phyloP scores from a whole-genome alignment of 2,797 vertebrate species.

The Acropternis orthonyx region DNA sequence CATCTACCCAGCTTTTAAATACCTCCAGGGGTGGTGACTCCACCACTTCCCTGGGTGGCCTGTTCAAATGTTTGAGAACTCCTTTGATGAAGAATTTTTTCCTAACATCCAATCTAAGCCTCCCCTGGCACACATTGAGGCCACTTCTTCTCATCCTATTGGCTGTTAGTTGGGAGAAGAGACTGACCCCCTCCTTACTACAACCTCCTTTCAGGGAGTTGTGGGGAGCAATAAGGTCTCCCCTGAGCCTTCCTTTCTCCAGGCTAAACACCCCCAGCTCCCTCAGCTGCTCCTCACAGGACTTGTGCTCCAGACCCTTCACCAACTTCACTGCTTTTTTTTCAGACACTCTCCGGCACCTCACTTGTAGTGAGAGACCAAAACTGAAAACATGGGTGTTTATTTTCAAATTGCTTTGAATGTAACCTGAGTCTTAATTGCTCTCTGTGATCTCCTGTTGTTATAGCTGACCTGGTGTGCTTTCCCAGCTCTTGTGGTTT shows the following conservation, averaged over 20 bases:
- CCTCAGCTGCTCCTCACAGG: neutral
- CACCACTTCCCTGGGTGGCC: neutral
- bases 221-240: neutral
- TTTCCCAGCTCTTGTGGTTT: neutral
- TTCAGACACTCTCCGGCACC: neutral
- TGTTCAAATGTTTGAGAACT: neutral
- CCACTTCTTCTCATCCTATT: neutral
- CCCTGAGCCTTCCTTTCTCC: neutral
- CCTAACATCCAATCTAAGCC: neutral
- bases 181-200: rapidly evolving
- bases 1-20: neutral
- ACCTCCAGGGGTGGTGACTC: neutral
- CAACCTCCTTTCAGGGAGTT: neutral
- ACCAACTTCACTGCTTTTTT: rapidly evolving
- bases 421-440: neutral
- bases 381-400: neutral
- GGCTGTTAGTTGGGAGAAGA: neutral
- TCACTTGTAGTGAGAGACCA: neutral
- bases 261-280: neutral
- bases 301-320: neutral
- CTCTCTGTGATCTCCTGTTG: neutral
- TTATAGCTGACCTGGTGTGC: neutral
- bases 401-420: neutral
- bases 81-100: neutral
- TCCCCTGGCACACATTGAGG: neutral